A percentile compares a stretch with the other conserved stretches of the same genome.
Conservation (phyloP, 2,113 vertebrate genomes). For the Siniperca knerii region DNA sequence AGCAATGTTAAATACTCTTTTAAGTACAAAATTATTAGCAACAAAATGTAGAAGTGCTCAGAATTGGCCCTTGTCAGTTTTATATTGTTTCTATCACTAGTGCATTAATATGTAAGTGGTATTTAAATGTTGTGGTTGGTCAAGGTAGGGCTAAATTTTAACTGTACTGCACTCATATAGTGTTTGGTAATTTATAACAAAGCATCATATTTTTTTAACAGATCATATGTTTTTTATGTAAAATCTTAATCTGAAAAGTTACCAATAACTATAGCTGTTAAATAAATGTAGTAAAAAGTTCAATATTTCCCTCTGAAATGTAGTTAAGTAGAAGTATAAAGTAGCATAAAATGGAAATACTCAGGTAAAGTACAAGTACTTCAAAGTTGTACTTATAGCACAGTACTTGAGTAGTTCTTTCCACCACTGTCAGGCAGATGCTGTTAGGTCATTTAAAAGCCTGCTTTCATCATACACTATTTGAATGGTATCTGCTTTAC, state of each 20-base stretch:
- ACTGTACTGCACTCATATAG: background rate
- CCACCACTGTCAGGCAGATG: background rate
- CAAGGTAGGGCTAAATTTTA: background rate
- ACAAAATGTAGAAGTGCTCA: background rate
- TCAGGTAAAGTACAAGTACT: background rate
- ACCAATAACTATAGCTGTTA: background rate
- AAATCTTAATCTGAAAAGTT: background rate
- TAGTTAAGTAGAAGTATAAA: background rate
- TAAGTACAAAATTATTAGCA: background rate
- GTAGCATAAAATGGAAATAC: background rate
- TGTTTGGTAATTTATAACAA: conserved; percentile 1
- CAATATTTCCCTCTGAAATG: background rate
- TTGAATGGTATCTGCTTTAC: conserved; percentile 13
- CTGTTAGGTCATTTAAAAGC: conserved; percentile 13
- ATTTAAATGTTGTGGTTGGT: background rate
- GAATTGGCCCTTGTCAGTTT: background rate
- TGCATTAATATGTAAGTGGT: background rate
- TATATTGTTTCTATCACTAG: background rate
- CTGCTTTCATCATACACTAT: conserved; percentile 5
- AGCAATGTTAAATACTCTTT: background rate
- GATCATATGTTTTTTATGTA: background rate
- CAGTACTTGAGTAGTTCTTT: background rate
- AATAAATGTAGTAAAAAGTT: background rate
- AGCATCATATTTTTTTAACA: background rate
- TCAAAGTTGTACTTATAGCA: background rate